A percentile compares a stretch with the other conserved stretches of the same genome.
Evolutionary conservation across 2,113 vertebrate genomes (phyloP).

Genomic region (Motacilla tschutschensis): DNA sequence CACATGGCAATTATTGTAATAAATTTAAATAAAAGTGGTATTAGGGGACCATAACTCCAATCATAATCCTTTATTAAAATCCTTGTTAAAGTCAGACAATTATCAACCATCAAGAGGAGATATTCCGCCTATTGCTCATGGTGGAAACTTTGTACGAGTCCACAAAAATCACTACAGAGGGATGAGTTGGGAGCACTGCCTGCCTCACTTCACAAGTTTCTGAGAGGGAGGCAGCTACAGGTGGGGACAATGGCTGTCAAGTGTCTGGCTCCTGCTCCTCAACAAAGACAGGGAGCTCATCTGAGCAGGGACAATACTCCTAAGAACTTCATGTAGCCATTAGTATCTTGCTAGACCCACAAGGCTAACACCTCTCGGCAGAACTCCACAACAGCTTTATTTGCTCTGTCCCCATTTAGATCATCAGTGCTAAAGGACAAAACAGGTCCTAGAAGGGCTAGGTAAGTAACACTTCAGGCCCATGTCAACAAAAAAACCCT

Average conservation of each 20-base stretch:
- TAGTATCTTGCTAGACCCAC: background rate
- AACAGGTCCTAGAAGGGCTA: background rate
- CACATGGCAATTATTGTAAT: background rate
- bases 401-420: background rate
- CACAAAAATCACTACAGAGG: background rate
- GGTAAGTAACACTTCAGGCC: background rate
- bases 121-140: background rate
- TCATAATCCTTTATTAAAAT: background rate
- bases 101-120: background rate
- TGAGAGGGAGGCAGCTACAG: background rate
- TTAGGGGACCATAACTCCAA: conserved; percentile 18
- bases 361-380: background rate
- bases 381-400: background rate
- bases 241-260: background rate
- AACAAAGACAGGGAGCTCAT: background rate
- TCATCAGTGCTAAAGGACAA: background rate
- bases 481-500: background rate
- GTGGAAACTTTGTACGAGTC: accelerated
- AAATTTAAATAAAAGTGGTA: conserved; percentile 20
- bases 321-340: background rate
- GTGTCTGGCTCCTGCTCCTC: background rate
- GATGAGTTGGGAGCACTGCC: accelerated
- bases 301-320: background rate
- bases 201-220: background rate
- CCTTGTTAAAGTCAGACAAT: background rate